Evolutionary conservation across 2,888 invertebrate species (phyloP), one percentile per base, ranked within the genome.

Genomic region (Germaria angustata): DNA sequence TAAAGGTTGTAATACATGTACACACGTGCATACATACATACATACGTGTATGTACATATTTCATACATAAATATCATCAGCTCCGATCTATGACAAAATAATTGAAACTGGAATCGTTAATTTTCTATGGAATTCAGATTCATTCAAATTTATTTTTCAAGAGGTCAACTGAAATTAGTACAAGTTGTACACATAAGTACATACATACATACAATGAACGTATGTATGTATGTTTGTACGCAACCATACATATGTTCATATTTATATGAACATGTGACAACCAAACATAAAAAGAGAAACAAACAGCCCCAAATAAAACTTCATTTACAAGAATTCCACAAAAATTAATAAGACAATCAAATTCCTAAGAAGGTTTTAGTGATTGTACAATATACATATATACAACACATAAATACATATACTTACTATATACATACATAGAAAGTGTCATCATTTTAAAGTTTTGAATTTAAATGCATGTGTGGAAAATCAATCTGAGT

Each of bases 81-180:
- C 20, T 51, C n/a, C 59, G 59, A 66, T 81, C 72, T 61, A 55
- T 66, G 53, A 71, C 41, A 53, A 65, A 71, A 22, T 59, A 8
- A 66, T 72, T 72, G 71, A 61, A 72, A 73, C 41, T 55, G 22
- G 34, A 65, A 65, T 53, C 17, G 36, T 55, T 73, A 34, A 65
- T 71, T 72, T 72, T 77, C 65, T 46, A 49, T 72, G 55, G 77
- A 61, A 81, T 72, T 81, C 77, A 61, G 77, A 66, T 81, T 81
- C 73, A 73, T 39, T 68, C 61, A 59, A 65, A 55, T 65, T 77
- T 75, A 76, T 61, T 71, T 61, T 71, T 76, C 59, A 79, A 82
- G 75, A 71, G 82, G 79, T 82, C 82, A 82, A 82, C 79, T 82
- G 68, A 73, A 71, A 79, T 79, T 78, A 81, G 81, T 68, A 73